Percentiles rank a stretch among this genome's conserved stretches.
Evolutionary conservation across 2,797 vertebrate species (phyloP).

Genomic region (Takifugu rubripes): DNA sequence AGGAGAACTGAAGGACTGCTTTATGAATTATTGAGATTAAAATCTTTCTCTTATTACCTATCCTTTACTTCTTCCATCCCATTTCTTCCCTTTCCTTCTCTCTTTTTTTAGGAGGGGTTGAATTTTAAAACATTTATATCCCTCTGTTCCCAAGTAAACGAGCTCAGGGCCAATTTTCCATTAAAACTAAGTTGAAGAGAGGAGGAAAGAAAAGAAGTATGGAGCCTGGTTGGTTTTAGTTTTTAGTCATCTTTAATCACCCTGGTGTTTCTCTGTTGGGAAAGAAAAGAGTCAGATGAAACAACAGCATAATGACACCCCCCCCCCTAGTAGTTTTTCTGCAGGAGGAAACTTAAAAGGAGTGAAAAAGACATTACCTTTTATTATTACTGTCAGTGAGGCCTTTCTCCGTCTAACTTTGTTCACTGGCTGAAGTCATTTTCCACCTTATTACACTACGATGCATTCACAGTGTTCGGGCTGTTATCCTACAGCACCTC

Average conservation of each 20-base stretch:
- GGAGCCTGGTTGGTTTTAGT: slow-evolving; percentile 62
- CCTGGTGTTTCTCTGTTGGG: slow-evolving; percentile 65
- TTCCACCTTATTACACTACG: slow-evolving; percentile 75
- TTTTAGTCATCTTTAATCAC: slow-evolving; percentile 81
- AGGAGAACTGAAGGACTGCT: slow-evolving; percentile 74
- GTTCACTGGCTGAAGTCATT: slow-evolving; percentile 72
- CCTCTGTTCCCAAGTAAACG: slow-evolving; percentile 79
- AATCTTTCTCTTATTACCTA: slow-evolving; percentile 81
- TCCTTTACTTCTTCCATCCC: slow-evolving; percentile 77
- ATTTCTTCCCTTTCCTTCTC: slow-evolving; percentile 64
- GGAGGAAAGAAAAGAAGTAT: slow-evolving; percentile 56
- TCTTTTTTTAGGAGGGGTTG: slow-evolving; percentile 53
- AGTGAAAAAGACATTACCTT: slow-evolving; percentile 70
- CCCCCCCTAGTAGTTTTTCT: slow-evolving; percentile 53
- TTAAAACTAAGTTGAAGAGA: slow-evolving; percentile 84
- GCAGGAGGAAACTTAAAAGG: slow-evolving; percentile 73
- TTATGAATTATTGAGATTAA: slow-evolving; percentile 89
- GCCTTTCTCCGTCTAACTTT: slow-evolving; percentile 64
- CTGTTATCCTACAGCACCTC: slow-evolving; percentile 65
- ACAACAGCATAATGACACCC: slow-evolving; percentile 67
- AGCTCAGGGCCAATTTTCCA: slow-evolving; percentile 80
- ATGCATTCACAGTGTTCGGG: slow-evolving; percentile 73
- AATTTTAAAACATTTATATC: slow-evolving; percentile 86
- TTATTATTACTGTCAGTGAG: slow-evolving; percentile 72
- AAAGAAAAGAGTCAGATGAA: slow-evolving; percentile 76